Evolutionary conservation across 2,888 invertebrate species (phyloP).

Genomic region (Clostera curtula): DNA sequence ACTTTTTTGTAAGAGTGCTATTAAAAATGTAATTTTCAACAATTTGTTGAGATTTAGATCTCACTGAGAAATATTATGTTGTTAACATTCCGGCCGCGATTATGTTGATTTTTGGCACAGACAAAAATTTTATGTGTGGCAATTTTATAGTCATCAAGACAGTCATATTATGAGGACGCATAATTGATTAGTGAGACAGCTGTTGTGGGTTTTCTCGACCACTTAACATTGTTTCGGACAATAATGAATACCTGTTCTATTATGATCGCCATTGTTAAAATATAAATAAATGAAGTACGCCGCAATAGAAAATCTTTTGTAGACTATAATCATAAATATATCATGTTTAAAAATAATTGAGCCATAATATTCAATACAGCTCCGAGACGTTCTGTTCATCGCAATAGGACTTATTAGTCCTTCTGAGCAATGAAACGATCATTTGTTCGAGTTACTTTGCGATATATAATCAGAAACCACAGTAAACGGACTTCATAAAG

Average conservation of each 20-base stretch:
- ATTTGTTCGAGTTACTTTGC: too few species aligned
- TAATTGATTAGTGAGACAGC: conserved; percentile 66
- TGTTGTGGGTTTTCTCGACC: conserved; percentile 45
- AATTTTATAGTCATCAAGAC: conserved; percentile 62
- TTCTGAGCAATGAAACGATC: too few species aligned
- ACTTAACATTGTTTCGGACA: conserved; percentile 43
- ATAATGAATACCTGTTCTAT: conserved; percentile 22
- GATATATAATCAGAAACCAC: too few species aligned
- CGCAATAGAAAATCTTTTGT: too few species aligned
- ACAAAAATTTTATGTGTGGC: conserved; percentile 53
- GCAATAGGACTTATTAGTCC: too few species aligned
- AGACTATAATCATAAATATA: too few species aligned
- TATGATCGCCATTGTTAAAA: conserved; percentile 12
- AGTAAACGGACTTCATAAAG: too few species aligned
- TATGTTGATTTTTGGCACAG: conserved; percentile 67
- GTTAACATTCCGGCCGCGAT: conserved; percentile 62
- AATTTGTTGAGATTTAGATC: conserved; percentile 65
- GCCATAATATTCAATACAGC: too few species aligned
- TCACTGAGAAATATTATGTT: conserved; percentile 65
- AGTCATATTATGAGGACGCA: conserved; percentile 56
- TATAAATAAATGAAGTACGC: conserved; percentile 9
- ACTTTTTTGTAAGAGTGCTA: conserved; percentile 41
- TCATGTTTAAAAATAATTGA: too few species aligned
- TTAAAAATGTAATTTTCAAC: conserved; percentile 59
- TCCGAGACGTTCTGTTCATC: too few species aligned